Evolutionary conservation across 2,113 vertebrate genomes (phyloP).

Genomic region (Aspidoscelis tigris): DNA sequence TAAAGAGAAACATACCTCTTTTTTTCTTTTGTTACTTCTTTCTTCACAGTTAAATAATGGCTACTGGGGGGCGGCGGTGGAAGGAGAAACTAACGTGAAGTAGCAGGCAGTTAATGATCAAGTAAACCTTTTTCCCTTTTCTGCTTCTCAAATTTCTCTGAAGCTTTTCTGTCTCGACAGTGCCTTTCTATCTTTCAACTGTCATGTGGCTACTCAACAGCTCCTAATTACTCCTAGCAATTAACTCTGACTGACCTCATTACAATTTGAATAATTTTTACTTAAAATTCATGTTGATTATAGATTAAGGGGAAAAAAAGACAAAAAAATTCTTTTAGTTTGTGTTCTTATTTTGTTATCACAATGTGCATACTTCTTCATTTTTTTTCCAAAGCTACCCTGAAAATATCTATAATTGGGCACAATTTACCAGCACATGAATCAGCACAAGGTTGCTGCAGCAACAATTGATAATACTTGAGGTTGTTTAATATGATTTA

Average conservation of each 20-base stretch:
- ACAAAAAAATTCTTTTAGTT: background rate
- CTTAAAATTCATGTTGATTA: constrained; percentile 14
- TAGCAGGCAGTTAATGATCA: constrained; percentile 22
- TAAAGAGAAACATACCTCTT: background rate
- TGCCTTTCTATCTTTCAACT: constrained; percentile 10
- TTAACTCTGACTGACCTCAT: constrained; percentile 29
- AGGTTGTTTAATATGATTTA: too few relatives aligned
- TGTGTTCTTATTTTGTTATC: background rate
- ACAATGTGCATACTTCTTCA: background rate
- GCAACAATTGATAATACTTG: too few relatives aligned
- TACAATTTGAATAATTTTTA: constrained; percentile 22
- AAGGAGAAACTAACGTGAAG: background rate
- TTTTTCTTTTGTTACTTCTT: background rate
- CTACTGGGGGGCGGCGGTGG: background rate
- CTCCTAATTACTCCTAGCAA: constrained; percentile 32
- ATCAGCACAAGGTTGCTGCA: background rate
- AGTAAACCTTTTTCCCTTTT: background rate
- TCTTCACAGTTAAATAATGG: background rate
- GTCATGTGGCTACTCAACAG: constrained; percentile 13
- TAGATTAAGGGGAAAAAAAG: constrained; percentile 2
- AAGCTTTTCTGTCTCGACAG: background rate
- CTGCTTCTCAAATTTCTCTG: background rate
- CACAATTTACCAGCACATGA: background rate
- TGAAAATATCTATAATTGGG: background rate
- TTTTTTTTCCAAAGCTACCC: background rate